A percentile compares a stretch with the other conserved stretches of the same genome.
Conservation (phyloP, 2,888 invertebrate species). For the Miltochrista miniata region DNA sequence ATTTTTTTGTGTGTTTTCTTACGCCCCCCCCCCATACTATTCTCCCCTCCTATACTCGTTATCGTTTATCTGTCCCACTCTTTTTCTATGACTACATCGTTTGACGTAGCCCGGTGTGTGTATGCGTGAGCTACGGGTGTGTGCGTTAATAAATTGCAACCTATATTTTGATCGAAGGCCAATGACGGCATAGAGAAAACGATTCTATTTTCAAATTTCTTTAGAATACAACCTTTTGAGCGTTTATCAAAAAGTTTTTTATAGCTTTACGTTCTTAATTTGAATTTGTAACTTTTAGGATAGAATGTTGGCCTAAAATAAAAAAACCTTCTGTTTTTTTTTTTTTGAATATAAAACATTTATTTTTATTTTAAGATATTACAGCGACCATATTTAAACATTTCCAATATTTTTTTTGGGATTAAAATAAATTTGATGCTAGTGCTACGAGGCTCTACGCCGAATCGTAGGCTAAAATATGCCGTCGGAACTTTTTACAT, state of each 20-base stretch:
- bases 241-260: background rate
- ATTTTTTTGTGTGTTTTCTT: slow-evolving; percentile 76
- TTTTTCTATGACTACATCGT: slow-evolving; percentile 74
- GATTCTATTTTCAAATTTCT: slow-evolving; percentile 39
- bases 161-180: slow-evolving; percentile 81
- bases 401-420: slow-evolving; percentile 4
- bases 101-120: slow-evolving; percentile 45
- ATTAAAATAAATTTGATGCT: slow-evolving; percentile 17
- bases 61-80: slow-evolving; percentile 80
- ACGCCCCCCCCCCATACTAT: slow-evolving; percentile 66
- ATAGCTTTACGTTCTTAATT: slow-evolving; percentile 2
- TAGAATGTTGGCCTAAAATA: slow-evolving; percentile 9
- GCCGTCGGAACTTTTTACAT: slow-evolving; percentile 68
- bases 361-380: too few species aligned
- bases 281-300: slow-evolving; percentile 17
- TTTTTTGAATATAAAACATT: too few species aligned
- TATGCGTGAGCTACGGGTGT: slow-evolving; percentile 61
- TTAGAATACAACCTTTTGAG: slow-evolving; percentile 12
- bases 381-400: too few species aligned
- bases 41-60: slow-evolving; percentile 69
- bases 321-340: too few species aligned
- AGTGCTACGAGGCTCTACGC: slow-evolving; percentile 50
- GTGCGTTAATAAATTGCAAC: slow-evolving; percentile 79
- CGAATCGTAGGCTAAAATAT: slow-evolving; percentile 76
- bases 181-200: slow-evolving; percentile 62